These are phyloP conservation scores for Leptobrachium leishanense DNA, from an alignment of 2,113 vertebrate genomes.

Conservation along the genomic window DNA sequence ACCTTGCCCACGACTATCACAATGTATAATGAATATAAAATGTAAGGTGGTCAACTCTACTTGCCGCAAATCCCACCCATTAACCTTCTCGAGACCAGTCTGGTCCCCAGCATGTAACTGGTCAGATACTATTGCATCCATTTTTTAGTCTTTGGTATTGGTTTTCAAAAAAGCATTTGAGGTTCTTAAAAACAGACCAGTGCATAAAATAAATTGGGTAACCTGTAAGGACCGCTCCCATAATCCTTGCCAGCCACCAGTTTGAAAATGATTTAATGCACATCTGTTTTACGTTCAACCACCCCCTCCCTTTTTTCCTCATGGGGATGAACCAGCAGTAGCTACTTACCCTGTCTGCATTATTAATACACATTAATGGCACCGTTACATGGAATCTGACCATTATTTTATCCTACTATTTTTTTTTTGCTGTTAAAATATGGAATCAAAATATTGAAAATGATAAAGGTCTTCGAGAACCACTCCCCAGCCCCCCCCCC, in stretches of 20 bases:
- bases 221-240: constrained; percentile 63
- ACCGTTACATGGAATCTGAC: constrained; percentile 71
- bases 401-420: constrained; percentile 54
- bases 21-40: not conserved
- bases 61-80: not conserved
- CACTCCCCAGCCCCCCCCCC: constrained; percentile 49
- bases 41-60: not conserved
- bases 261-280: constrained; percentile 69
- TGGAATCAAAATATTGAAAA: constrained; percentile 45
- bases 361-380: constrained; percentile 87
- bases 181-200: constrained; percentile 53
- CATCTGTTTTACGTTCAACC: constrained; percentile 71
- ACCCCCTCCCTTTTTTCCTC: constrained; percentile 22
- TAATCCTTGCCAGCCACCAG: constrained; percentile 67
- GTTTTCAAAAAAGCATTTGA: constrained; percentile 60
- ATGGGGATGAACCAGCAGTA: constrained; percentile 62
- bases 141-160: constrained; percentile 51
- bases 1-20: not conserved
- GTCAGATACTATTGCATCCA: constrained; percentile 13
- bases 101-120: not conserved
- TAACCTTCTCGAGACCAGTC: not conserved
- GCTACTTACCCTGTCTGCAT: constrained; percentile 78
- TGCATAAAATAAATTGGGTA: constrained; percentile 69
- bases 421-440: constrained; percentile 62
- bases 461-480: constrained; percentile 50